Evolutionary conservation across 1,140 invertebrate species (phyloP).

Genomic region (Wasmannia auropunctata): DNA sequence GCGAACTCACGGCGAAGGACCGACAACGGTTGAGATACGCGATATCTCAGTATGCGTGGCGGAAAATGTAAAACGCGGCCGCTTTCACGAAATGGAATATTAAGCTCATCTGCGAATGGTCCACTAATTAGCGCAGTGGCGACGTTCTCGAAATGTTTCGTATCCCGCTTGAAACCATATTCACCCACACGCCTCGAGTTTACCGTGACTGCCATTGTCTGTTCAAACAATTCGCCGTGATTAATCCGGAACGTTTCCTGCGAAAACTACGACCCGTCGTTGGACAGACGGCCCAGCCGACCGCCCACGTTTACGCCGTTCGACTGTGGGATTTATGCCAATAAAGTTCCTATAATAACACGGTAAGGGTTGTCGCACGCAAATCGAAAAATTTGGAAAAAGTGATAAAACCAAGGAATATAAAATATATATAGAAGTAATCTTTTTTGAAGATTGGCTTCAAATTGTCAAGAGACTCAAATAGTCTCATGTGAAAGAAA

Average conservation of each 20-base stretch:
- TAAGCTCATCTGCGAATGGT: constrained; percentile 39
- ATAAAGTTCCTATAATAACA: constrained; percentile 40
- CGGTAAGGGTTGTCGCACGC: background rate
- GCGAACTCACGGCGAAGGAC: background rate
- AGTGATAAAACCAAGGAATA: background rate
- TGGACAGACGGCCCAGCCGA: constrained; percentile 34
- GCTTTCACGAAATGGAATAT: constrained; percentile 50
- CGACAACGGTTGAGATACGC: background rate
- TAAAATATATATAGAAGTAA: background rate
- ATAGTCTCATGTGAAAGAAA: background rate
- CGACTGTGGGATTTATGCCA: constrained; percentile 10
- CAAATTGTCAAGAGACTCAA: background rate
- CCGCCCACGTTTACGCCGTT: constrained; percentile 6
- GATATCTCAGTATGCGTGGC: background rate
- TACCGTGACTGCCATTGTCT: constrained; percentile 70
- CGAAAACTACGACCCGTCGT: constrained; percentile 62
- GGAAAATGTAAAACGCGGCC: constrained; percentile 25
- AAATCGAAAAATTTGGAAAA: constrained; percentile 10
- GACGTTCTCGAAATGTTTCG: constrained; percentile 60
- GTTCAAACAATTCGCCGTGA: constrained; percentile 69
- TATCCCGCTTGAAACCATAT: constrained; percentile 40
- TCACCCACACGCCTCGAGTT: constrained; percentile 62
- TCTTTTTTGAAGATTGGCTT: background rate
- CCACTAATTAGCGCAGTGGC: constrained; percentile 64
- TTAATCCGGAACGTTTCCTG: constrained; percentile 71